Evolutionary conservation across 2,113 vertebrate species (phyloP).

Genomic region (Scalopus aquaticus): DNA sequence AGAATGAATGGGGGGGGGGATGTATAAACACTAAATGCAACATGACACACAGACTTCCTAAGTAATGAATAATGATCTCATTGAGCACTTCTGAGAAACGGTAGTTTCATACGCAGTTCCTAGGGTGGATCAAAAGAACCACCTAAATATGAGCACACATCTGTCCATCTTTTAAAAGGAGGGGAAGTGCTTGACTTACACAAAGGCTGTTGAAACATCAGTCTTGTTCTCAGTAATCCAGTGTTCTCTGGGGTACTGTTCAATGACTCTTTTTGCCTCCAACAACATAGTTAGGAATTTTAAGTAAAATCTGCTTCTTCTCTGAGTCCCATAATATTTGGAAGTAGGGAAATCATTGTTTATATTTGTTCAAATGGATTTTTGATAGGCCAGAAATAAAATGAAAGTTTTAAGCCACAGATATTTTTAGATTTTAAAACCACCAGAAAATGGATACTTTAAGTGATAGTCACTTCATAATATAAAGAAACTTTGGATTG

Average conservation of each 20-base stretch:
- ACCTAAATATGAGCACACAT: neutral
- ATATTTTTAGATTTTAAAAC: neutral
- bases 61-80: constrained; percentile 46
- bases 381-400: constrained; percentile 11
- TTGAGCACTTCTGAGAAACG: constrained; percentile 54
- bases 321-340: neutral
- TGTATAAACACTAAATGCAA: neutral
- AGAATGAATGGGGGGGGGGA: neutral
- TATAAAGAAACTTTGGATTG: neutral
- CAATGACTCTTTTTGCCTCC: neutral
- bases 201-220: neutral
- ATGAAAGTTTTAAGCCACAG: neutral
- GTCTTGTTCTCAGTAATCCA: neutral
- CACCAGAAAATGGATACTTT: neutral
- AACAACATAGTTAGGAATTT: neutral
- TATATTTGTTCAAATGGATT: neutral
- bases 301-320: neutral
- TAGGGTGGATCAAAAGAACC: constrained; percentile 62
- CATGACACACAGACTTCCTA: constrained; percentile 49
- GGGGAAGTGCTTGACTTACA: constrained; percentile 23
- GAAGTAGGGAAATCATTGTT: neutral
- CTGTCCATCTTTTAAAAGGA: neutral
- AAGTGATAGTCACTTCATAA: neutral
- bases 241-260: neutral
- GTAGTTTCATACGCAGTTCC: constrained; percentile 1